A percentile compares a stretch with the other conserved stretches of the same genome.
Conservation (phyloP, 2,113 vertebrate genomes). For the Phaetusa simplex region DNA sequence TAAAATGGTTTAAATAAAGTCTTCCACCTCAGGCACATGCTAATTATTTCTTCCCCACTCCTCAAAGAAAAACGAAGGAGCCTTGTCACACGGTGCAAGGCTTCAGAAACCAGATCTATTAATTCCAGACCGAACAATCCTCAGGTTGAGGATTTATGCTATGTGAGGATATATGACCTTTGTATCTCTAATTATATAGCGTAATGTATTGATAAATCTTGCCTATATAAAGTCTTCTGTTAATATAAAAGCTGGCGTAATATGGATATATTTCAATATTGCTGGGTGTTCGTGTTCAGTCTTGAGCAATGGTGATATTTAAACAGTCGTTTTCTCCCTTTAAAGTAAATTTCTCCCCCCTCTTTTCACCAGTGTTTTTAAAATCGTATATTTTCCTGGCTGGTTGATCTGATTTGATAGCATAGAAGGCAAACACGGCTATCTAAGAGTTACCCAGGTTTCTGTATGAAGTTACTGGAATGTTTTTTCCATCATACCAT, state of each 20-base stretch:
- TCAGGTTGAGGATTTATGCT: neutral
- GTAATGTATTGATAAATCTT: neutral
- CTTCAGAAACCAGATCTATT: neutral
- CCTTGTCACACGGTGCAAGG: neutral
- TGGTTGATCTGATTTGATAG: neutral
- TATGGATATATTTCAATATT: neutral
- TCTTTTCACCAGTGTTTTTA: neutral
- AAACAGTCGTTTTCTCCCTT: neutral
- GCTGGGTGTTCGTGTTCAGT: neutral
- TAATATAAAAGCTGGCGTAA: neutral
- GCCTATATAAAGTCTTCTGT: neutral
- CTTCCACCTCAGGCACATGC: rapidly evolving
- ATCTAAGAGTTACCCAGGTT: neutral
- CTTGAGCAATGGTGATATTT: neutral
- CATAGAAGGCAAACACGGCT: neutral
- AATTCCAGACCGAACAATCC: neutral
- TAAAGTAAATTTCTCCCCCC: neutral
- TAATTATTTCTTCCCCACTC: neutral
- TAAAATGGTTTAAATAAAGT: neutral
- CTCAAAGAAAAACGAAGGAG: neutral
- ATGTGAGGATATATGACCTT: neutral
- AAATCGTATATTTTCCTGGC: neutral
- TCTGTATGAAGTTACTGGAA: neutral
- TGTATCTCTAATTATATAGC: neutral
- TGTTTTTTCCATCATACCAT: neutral